These are phyloP conservation scores for Cyphomyrus discorhynchus DNA, from an alignment of 2,113 vertebrate species.

Conservation along the genomic window DNA sequence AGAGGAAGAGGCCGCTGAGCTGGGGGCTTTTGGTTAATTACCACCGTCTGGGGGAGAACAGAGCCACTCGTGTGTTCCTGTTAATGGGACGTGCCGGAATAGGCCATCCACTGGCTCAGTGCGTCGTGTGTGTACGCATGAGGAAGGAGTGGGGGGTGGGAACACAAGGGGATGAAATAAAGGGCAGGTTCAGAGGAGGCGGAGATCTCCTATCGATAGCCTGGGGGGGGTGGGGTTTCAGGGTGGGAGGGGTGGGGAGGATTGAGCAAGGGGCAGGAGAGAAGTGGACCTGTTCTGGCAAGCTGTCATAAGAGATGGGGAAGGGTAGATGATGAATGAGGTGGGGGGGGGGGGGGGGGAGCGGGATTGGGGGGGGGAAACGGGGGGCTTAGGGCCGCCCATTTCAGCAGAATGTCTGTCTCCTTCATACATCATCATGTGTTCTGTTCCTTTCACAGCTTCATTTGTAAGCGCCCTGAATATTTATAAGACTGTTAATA, in stretches of 20 bases:
- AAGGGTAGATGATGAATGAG: no score
- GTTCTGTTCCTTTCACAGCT: neutral
- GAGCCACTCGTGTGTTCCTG: neutral
- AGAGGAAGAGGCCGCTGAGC: neutral
- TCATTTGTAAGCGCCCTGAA: slow-evolving; percentile 14
- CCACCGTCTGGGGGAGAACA: neutral
- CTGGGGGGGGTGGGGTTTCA: neutral
- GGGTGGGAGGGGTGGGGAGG: no score
- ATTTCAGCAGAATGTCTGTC: neutral
- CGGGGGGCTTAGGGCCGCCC: neutral
- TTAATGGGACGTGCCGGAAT: neutral
- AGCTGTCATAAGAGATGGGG: neutral
- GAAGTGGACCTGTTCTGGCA: neutral
- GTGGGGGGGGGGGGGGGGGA: no score
- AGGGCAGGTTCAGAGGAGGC: neutral
- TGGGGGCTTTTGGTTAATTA: neutral
- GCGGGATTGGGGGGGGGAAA: neutral
- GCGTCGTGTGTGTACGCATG: neutral
- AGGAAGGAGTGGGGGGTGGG: neutral
- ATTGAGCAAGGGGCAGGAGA: no score
- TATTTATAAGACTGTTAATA: slow-evolving; percentile 20
- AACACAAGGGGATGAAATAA: neutral
- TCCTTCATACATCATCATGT: neutral
- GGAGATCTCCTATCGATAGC: neutral
- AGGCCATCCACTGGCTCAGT: neutral